A percentile compares a stretch with the other conserved stretches of the same genome.
Conservation (phyloP, 2,113 vertebrate genomes). For the Cariama cristata region DNA sequence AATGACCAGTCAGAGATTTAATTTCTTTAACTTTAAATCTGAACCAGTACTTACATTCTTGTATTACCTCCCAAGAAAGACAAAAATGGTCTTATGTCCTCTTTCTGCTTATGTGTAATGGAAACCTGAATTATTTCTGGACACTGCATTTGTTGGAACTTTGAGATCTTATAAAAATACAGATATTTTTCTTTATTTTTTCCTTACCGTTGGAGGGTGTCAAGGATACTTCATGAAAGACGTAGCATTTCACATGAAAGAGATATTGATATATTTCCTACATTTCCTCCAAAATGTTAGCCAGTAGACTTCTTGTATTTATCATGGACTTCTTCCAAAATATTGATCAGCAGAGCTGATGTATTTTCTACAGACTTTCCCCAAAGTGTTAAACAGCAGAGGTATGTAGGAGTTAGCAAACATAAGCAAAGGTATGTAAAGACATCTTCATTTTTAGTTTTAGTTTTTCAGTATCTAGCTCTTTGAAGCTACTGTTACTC, state of each 20-base stretch:
- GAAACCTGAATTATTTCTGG: background rate
- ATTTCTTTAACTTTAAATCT: background rate
- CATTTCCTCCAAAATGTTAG: background rate
- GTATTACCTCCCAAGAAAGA: background rate
- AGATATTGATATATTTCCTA: background rate
- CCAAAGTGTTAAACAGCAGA: background rate
- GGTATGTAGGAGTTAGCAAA: background rate
- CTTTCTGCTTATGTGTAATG: background rate
- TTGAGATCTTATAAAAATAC: background rate
- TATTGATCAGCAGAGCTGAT: background rate
- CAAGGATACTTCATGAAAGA: background rate
- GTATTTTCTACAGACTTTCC: background rate
- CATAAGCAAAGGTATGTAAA: background rate
- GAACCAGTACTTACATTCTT: background rate
- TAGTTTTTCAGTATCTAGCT: background rate
- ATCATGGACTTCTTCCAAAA: background rate
- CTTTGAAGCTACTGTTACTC: background rate
- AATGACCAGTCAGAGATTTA: background rate
- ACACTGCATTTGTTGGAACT: background rate
- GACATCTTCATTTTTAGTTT: background rate
- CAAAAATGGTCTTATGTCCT: accelerated
- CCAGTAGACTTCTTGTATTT: background rate
- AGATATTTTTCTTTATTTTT: background rate
- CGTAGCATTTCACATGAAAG: background rate
- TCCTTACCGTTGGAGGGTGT: background rate